These are phyloP conservation scores for Lordiphosa collinella DNA, from an alignment of 1,140 invertebrate species.

Conservation along the genomic window DNA sequence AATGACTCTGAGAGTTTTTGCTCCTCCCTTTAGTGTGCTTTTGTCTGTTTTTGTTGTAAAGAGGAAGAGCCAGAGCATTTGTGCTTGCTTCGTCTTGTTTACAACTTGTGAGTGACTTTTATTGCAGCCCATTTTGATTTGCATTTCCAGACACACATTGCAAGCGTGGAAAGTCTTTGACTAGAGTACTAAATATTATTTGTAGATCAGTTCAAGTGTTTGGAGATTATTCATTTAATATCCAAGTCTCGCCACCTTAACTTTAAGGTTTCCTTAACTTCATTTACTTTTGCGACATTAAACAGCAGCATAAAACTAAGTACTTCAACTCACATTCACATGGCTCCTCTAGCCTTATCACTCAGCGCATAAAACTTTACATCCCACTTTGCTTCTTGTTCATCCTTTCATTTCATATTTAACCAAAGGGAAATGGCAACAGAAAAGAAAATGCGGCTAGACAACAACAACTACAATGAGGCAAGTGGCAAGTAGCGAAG, in stretches of 20 bases:
- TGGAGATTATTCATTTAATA: not conserved
- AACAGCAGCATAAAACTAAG: constrained; percentile 55
- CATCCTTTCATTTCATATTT: constrained; percentile 63
- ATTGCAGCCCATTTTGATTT: constrained; percentile 36
- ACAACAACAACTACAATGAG: constrained; percentile 3
- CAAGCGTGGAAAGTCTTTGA: not conserved
- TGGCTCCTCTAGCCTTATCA: not conserved
- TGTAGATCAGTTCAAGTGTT: too few relatives aligned
- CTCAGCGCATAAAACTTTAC: constrained; percentile 16
- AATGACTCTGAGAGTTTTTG: not conserved
- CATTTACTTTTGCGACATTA: constrained; percentile 38
- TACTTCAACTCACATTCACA: constrained; percentile 37
- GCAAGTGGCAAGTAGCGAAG: constrained; percentile 4
- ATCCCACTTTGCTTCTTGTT: constrained; percentile 31
- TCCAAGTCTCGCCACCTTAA: not conserved
- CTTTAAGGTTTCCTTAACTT: constrained; percentile 7
- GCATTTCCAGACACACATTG: constrained; percentile 19
- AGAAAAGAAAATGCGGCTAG: constrained; percentile 22
- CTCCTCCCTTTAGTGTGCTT: not conserved
- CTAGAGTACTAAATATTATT: not conserved
- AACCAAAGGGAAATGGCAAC: constrained; percentile 8
- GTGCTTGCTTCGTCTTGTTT: constrained; percentile 26
- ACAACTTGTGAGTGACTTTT: constrained; percentile 43
- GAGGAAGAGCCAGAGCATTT: not conserved
- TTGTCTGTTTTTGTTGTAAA: not conserved